Conservation (phyloP, 2,797 vertebrate genomes). For the Macroramphosus scolopax region DNA sequence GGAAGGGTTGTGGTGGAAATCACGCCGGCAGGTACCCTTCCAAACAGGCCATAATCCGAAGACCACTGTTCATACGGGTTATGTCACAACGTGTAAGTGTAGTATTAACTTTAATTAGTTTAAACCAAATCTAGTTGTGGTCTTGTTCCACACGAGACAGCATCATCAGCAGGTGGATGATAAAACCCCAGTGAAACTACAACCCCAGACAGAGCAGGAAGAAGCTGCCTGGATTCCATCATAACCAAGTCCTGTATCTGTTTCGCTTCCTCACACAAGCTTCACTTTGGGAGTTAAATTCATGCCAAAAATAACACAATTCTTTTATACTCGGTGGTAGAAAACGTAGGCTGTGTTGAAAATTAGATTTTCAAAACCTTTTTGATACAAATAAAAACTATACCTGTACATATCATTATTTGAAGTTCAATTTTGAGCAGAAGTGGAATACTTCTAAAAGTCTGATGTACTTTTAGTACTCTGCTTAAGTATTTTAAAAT, state of each 20-base stretch:
- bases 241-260: background rate
- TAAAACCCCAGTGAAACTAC: slow-evolving; percentile 10
- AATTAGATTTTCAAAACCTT: no score
- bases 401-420: no score
- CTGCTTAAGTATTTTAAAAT: no score
- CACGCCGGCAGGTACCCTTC: slow-evolving; percentile 50
- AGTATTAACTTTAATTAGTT: slow-evolving; percentile 19
- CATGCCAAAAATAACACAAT: no score
- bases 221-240: slow-evolving; percentile 1
- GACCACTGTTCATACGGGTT: slow-evolving; percentile 23
- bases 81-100: background rate
- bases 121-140: slow-evolving; percentile 6
- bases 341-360: no score
- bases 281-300: background rate
- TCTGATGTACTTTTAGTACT: no score
- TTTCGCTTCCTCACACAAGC: background rate
- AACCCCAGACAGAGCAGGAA: slow-evolving; percentile 12
- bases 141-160: background rate
- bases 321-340: no score
- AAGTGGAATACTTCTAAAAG: no score
- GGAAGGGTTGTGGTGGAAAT: slow-evolving; percentile 85
- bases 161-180: slow-evolving; percentile 4
- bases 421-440: no score
- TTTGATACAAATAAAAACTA: no score
- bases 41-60: slow-evolving; percentile 66